Conservation (phyloP, 2,888 invertebrate genomes). For the Automeris io region DNA sequence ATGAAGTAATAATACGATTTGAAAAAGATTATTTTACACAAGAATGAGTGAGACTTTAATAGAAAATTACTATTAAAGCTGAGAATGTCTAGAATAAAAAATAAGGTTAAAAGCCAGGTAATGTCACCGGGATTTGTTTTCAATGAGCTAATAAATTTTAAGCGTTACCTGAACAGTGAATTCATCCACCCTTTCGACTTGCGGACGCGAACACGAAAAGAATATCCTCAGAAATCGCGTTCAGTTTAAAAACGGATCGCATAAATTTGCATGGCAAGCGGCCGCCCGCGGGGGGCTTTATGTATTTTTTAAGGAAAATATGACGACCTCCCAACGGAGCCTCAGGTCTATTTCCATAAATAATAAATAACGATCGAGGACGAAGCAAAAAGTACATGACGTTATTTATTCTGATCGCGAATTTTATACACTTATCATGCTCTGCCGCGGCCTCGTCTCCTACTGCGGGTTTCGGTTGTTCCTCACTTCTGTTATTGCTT, state of each 20-base stretch:
- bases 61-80: too few species aligned
- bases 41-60: too few species aligned
- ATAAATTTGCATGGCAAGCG: slow-evolving; percentile 74
- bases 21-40: too few species aligned
- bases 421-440: slow-evolving; percentile 66
- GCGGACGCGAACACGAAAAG: background rate
- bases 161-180: too few species aligned
- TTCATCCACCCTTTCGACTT: background rate
- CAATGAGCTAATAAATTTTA: too few species aligned
- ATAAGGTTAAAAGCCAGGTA: too few species aligned
- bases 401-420: slow-evolving; percentile 68
- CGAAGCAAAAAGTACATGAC: slow-evolving; percentile 60
- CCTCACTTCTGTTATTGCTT: background rate
- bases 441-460: slow-evolving; percentile 27
- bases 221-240: slow-evolving; percentile 48
- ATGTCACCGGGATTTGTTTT: too few species aligned
- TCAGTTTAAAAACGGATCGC: slow-evolving; percentile 69
- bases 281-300: slow-evolving; percentile 57
- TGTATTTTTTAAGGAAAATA: slow-evolving; percentile 68
- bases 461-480: background rate
- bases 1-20: too few species aligned
- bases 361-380: slow-evolving; percentile 72
- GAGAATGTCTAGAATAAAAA: too few species aligned
- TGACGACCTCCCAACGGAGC: slow-evolving; percentile 68
- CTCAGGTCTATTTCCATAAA: slow-evolving; percentile 74